Evolutionary conservation across 2,113 vertebrate genomes (phyloP), one percentile per base, ranked within the genome.

Genomic region (Asarcornis scutulata): DNA sequence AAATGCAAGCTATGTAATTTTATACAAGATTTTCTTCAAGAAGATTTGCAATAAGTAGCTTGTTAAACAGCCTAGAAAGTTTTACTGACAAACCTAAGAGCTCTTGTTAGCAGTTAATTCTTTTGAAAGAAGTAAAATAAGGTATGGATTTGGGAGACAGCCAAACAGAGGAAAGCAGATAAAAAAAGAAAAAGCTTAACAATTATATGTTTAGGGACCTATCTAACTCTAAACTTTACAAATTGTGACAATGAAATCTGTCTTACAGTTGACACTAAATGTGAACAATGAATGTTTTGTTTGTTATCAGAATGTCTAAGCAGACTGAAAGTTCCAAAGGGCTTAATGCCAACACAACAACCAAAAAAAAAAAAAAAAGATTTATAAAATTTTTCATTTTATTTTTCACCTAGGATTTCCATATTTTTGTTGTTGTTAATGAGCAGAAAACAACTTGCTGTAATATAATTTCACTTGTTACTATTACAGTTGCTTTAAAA

Each of bases 1-100:
- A 91, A 88, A 72, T 72, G 77, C 46, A 96, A 95, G 52, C 52
- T 80, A 60, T 83, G 42, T 60, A 52, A 88, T 96, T 95, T 91
- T 86, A 83, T 92, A 89, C 8, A 88, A 88, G 84, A 96, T 91
- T 92, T 95, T 71, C 78, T 68, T 44, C 94, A 95, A 95, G 88
- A 85, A 63, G 72, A 88, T 93, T 95, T 92, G 27, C 15, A 89
- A 18, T 83, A 93, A 93, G 46, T 59, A 78, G 68, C 86, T 94
- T 94, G 73, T 76, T 96, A 88, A 94, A 86, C 48, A 60, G 20
- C 18, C 42, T 64, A 36, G 48, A 27, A 93, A 91, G 73, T 91
- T 86, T 78, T 94, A 89, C 59, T 86, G 67, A 85, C 82, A 96
- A 91, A 63, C 9, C 25, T 88, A 80, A 91, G 64, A 77, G 46